Evolutionary conservation across 2,113 vertebrate genomes (phyloP), one percentile per base, ranked within the genome.

Genomic region (Poicephalus gulielmi): DNA sequence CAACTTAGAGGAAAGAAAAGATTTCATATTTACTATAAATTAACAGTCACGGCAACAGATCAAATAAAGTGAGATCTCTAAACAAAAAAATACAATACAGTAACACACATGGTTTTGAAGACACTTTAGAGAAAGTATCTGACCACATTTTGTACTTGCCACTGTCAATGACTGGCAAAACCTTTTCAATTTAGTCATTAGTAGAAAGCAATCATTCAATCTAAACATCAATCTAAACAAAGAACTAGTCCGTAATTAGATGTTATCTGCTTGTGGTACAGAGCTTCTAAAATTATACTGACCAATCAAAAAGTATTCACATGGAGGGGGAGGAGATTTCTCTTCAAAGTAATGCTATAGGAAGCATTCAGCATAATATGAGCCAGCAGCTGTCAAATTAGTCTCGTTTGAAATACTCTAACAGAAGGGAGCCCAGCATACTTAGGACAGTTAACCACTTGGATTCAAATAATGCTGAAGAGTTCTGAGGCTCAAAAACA

Each of bases 331-430:
- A 78, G 80, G 37, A 74, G 62, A 35, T 46, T 77, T 82, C 60
- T 97, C 67, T 90, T 90, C 73, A 59, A 49, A 91, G 68, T 81
- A 94, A 91, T 37, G 66, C 70, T 71, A 67, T 49, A 91, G 89
- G 52, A 94, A 95, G 50, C 90, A 96, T 97, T 98, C 98, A 98
- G 95, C 97, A 98, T 95, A 97, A 95, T 97, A 94, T 71, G 35
- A 96, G 97, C 97, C 92, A 49, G 77, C 88, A 95, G 96, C 96
- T 98, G 97, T 97, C 96, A 98, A 98, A 98, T 98, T 96, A 98
- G 96, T 97, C 98, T 98, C 76, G 75, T 98, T 94, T 98, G 92
- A 98, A 98, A 98, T 96, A 97, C 96, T 97, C 71, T 98, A 98
- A 98, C 97, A 98, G 97, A 98, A 96, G 96, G 96, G 95, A 98